These are phyloP conservation scores for Botrylloides violaceus DNA, from an alignment of 23 tunicate genomes.

Conservation along the genomic window DNA sequence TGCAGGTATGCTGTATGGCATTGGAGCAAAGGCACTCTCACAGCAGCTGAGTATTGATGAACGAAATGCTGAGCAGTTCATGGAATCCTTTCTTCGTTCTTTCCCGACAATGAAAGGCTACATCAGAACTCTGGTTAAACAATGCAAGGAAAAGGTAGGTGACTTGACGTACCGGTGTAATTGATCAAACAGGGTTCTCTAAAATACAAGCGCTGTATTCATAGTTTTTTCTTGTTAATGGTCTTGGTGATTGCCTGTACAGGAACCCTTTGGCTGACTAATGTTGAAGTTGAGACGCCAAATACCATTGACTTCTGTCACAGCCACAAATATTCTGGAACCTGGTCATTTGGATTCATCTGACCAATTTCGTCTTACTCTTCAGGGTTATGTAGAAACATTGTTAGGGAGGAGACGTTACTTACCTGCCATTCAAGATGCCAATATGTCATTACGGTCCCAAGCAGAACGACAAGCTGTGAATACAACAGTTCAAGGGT, in stretches of 20 bases:
- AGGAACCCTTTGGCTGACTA: too few species aligned
- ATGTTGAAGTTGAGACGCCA: too few species aligned
- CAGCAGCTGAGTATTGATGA: slow-evolving; percentile 36
- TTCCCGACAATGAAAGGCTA: slow-evolving; percentile 39
- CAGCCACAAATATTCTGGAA: too few species aligned
- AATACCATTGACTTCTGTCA: too few species aligned
- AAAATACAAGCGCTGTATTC: too few species aligned
- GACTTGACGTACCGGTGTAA: too few species aligned
- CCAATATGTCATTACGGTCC: slow-evolving; percentile 22
- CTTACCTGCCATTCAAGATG: slow-evolving; percentile 45
- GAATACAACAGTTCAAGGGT: slow-evolving; percentile 73
- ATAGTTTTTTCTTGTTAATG: too few species aligned
- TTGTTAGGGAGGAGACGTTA: slow-evolving; percentile 50
- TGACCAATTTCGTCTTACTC: not conserved
- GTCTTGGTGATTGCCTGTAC: too few species aligned
- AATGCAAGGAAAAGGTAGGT: slow-evolving; percentile 43
- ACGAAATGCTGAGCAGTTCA: slow-evolving; percentile 30
- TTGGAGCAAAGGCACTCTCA: slow-evolving; percentile 50
- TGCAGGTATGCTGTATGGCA: slow-evolving; percentile 76
- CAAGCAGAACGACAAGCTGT: slow-evolving; percentile 85
- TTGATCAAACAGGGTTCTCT: too few species aligned
- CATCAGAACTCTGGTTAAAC: slow-evolving; percentile 29
- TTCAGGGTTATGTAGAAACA: slow-evolving; percentile 63
- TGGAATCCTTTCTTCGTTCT: slow-evolving; percentile 26
- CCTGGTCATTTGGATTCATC: too few species aligned